phyloP scores from a whole-genome alignment of 2,797 vertebrate genomes.

The Thaleichthys pacificus region DNA sequence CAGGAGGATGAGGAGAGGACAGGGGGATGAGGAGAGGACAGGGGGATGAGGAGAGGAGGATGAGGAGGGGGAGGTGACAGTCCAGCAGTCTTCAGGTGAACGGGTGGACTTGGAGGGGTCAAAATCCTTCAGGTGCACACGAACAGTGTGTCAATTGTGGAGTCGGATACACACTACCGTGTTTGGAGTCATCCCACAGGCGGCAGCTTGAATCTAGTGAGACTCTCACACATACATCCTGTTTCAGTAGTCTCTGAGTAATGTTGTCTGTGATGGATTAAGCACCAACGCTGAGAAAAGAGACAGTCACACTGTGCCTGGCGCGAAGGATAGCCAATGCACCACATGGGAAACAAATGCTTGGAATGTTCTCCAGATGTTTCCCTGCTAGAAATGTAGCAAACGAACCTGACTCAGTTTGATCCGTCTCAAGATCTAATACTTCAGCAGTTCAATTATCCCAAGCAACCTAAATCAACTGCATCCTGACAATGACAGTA shows the following conservation, averaged over 20 bases:
- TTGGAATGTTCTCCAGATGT: conserved; percentile 1
- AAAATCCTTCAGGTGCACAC: conserved; percentile 31
- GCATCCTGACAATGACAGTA: neutral
- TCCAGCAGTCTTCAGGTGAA: conserved; percentile 67
- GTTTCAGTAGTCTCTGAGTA: neutral
- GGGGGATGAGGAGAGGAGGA: neutral
- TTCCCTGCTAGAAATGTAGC: neutral
- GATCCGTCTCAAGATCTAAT: neutral
- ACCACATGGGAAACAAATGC: neutral
- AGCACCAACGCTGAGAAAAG: neutral
- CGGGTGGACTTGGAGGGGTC: conserved; percentile 59
- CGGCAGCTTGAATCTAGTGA: too few relatives aligned
- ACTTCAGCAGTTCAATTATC: neutral
- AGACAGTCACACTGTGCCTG: neutral
- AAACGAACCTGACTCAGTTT: neutral
- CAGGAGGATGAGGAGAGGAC: neutral
- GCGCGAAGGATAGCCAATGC: neutral
- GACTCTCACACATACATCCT: neutral
- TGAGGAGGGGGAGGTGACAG: conserved; percentile 33
- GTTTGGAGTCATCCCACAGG: neutral
- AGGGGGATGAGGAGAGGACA: conserved; percentile 14
- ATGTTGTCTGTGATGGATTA: neutral
- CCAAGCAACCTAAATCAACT: neutral
- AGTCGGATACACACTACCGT: neutral
- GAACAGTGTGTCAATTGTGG: too few relatives aligned